A percentile compares a stretch with the other conserved stretches of the same genome.
These are phyloP conservation scores for Peribatodes rhomboidaria DNA, from an alignment of 2,888 invertebrate species.

Conservation along the genomic window DNA sequence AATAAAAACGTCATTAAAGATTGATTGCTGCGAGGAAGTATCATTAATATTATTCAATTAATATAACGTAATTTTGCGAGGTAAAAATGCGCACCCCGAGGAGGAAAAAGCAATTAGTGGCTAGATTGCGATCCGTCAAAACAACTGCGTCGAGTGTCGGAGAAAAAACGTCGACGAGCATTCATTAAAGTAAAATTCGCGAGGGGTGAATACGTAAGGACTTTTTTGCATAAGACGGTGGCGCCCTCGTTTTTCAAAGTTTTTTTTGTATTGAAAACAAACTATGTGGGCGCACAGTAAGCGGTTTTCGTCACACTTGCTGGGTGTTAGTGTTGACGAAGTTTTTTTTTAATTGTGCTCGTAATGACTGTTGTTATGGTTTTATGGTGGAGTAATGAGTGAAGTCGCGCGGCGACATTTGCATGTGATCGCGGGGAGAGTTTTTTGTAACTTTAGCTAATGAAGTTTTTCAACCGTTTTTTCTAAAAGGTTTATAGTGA, in stretches of 20 bases:
- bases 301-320: slow-evolving; percentile 85
- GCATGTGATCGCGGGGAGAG: slow-evolving; percentile 79
- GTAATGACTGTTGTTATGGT: slow-evolving; percentile 85
- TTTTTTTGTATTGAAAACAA: slow-evolving; percentile 78
- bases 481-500: slow-evolving; percentile 74
- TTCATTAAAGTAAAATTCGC: slow-evolving; percentile 85
- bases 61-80: slow-evolving; percentile 85
- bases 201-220: slow-evolving; percentile 86
- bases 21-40: slow-evolving; percentile 83
- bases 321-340: slow-evolving; percentile 72
- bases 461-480: slow-evolving; percentile 77
- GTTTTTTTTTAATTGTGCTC: slow-evolving; percentile 84
- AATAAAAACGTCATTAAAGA: slow-evolving; percentile 86
- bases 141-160: slow-evolving; percentile 81
- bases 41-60: slow-evolving; percentile 87
- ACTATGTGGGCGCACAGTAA: slow-evolving; percentile 84
- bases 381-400: slow-evolving; percentile 82
- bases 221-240: slow-evolving; percentile 86
- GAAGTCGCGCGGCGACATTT: slow-evolving; percentile 78
- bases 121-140: slow-evolving; percentile 87
- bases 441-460: slow-evolving; percentile 79
- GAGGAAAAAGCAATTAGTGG: slow-evolving; percentile 87
- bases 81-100: slow-evolving; percentile 80
- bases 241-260: slow-evolving; percentile 76
- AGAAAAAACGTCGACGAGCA: slow-evolving; percentile 78